phyloP scores from a whole-genome alignment of 2,797 vertebrate genomes.

The Loriculus beryllinus region DNA sequence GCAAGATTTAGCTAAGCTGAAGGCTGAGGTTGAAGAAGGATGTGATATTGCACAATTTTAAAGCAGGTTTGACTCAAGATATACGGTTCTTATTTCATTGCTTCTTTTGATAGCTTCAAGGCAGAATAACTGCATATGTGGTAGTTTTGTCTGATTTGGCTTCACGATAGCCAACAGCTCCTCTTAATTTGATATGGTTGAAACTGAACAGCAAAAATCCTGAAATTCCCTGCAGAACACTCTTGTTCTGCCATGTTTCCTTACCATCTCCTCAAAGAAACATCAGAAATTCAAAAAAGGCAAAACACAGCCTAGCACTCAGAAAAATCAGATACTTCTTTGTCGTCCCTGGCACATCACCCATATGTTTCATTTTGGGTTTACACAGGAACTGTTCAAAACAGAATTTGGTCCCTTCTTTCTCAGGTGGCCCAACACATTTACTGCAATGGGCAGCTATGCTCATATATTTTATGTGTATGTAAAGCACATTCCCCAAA shows the following conservation, averaged over 20 bases:
- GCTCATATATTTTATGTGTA: neutral
- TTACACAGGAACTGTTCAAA: constrained; percentile 1
- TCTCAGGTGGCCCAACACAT: constrained; percentile 5
- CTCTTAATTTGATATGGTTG: neutral
- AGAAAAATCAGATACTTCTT: neutral
- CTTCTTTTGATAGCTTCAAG: neutral
- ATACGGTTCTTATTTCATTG: neutral
- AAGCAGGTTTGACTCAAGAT: neutral
- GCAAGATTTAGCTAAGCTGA: neutral
- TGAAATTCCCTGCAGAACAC: neutral
- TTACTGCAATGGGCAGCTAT: neutral
- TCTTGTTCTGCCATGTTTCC: neutral
- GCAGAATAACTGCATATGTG: neutral
- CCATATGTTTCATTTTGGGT: neutral
- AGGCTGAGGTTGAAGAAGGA: neutral
- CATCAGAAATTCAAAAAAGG: neutral
- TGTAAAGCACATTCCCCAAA: neutral
- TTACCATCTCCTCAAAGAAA: neutral
- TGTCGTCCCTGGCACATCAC: neutral
- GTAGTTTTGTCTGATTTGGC: neutral
- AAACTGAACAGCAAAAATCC: neutral
- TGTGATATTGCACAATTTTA: neutral
- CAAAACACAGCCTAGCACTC: neutral
- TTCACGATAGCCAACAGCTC: neutral
- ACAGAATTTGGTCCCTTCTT: neutral